Evolutionary conservation across 2,888 invertebrate genomes (phyloP).

Genomic region (Machimus atricapillus): DNA sequence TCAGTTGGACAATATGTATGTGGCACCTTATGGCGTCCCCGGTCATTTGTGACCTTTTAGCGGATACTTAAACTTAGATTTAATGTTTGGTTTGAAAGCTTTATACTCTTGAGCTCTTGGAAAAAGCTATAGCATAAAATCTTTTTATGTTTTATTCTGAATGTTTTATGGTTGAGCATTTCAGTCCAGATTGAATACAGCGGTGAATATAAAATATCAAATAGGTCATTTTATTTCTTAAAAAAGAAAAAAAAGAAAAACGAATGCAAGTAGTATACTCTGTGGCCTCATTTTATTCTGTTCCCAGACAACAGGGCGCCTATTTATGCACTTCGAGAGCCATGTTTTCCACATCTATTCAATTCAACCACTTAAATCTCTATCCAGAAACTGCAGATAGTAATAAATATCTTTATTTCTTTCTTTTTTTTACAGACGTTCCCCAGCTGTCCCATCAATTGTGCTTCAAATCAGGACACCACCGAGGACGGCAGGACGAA

Average conservation of each 20-base stretch:
- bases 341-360: not conserved
- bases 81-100: too few relatives aligned
- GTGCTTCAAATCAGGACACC: conserved; percentile 54
- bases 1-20: not conserved
- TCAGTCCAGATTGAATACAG: not conserved
- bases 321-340: not conserved
- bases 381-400: not conserved
- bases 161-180: too few relatives aligned
- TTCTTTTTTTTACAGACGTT: conserved; percentile 67
- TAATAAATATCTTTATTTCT: conserved; percentile 16
- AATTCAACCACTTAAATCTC: not conserved
- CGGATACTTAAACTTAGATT: too few relatives aligned
- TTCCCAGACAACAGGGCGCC: not conserved
- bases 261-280: not conserved
- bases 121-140: too few relatives aligned
- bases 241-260: not conserved
- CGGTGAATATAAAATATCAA: not conserved
- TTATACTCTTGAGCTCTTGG: too few relatives aligned
- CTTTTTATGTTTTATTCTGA: too few relatives aligned
- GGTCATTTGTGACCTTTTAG: too few relatives aligned
- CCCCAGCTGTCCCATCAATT: conserved; percentile 71
- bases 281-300: not conserved
- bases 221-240: not conserved
- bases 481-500: conserved; percentile 33
- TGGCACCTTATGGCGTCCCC: too few relatives aligned